Evolutionary conservation across 1,140 invertebrate species (phyloP).

Genomic region (Temnothorax curvispinosus): DNA sequence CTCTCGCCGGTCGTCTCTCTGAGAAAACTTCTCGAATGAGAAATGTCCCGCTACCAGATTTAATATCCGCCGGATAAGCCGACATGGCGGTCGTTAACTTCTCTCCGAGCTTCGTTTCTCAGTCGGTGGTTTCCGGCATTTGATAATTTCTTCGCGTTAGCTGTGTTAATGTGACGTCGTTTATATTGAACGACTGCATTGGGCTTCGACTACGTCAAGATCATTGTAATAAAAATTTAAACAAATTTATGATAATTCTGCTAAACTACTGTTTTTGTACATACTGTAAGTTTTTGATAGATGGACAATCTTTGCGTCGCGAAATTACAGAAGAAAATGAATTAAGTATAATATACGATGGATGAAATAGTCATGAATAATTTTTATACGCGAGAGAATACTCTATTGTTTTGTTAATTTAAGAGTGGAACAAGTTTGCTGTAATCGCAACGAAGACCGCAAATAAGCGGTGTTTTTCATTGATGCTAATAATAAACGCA

Average conservation of each 20-base stretch:
- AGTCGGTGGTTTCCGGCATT: neutral
- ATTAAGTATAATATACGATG: neutral
- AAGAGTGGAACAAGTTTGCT: neutral
- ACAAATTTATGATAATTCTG: neutral
- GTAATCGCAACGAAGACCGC: neutral
- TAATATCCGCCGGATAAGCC: conserved; percentile 76
- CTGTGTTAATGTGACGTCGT: neutral
- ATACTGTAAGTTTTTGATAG: neutral
- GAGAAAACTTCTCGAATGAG: conserved; percentile 71
- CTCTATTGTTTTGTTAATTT: neutral
- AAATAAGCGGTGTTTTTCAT: neutral
- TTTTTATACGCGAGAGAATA: neutral
- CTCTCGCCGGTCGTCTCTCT: neutral
- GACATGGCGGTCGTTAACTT: conserved; percentile 62
- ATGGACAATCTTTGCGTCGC: neutral
- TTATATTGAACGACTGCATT: neutral
- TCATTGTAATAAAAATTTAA: neutral
- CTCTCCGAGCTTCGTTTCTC: conserved; percentile 60
- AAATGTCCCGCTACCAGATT: conserved; percentile 66
- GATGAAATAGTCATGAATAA: neutral
- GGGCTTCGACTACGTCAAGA: neutral
- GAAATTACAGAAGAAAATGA: neutral
- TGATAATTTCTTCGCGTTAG: conserved; percentile 18
- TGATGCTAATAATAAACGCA: neutral
- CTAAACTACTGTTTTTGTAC: neutral